These are phyloP conservation scores for Macaria notata DNA, from an alignment of 2,888 invertebrate genomes.

Conservation along the genomic window DNA sequence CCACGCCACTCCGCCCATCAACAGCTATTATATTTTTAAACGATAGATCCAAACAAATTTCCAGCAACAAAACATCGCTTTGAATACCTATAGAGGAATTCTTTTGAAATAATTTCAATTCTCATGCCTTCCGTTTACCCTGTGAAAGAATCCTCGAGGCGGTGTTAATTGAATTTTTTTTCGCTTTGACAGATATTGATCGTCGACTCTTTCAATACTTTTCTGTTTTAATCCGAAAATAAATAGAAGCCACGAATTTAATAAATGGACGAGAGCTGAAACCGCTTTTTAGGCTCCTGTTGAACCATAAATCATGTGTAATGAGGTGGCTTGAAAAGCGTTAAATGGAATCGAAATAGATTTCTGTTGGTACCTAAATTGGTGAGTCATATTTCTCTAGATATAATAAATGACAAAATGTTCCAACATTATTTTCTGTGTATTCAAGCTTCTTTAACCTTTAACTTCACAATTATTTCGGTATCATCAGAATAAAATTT, in stretches of 20 bases:
- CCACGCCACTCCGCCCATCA: constrained; percentile 24
- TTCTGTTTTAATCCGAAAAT: constrained; percentile 69
- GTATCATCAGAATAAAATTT: too few species aligned
- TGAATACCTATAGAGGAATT: constrained; percentile 55
- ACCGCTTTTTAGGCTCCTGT: constrained; percentile 64
- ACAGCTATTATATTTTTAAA: constrained; percentile 48
- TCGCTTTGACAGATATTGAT: constrained; percentile 75
- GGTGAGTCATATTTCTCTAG: too few species aligned
- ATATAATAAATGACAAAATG: too few species aligned
- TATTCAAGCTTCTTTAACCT: too few species aligned
- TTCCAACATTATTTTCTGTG: too few species aligned
- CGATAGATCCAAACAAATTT: constrained; percentile 50
- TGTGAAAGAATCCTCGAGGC: constrained; percentile 62
- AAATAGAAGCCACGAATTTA: constrained; percentile 55
- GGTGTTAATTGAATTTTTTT: constrained; percentile 72
- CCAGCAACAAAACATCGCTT: constrained; percentile 61
- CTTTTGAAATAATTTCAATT: constrained; percentile 70
- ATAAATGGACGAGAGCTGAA: constrained; percentile 72
- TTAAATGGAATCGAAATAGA: constrained; percentile 8
- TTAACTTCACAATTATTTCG: too few species aligned
- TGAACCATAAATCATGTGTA: constrained; percentile 66
- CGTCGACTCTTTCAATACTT: constrained; percentile 64
- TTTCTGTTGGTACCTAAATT: not conserved
- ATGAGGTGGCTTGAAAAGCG: constrained; percentile 51
- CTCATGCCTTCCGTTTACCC: constrained; percentile 68